Evolutionary conservation across 2,113 vertebrate species (phyloP), one percentile per base, ranked within the genome.

Genomic region (Mugil cephalus): DNA sequence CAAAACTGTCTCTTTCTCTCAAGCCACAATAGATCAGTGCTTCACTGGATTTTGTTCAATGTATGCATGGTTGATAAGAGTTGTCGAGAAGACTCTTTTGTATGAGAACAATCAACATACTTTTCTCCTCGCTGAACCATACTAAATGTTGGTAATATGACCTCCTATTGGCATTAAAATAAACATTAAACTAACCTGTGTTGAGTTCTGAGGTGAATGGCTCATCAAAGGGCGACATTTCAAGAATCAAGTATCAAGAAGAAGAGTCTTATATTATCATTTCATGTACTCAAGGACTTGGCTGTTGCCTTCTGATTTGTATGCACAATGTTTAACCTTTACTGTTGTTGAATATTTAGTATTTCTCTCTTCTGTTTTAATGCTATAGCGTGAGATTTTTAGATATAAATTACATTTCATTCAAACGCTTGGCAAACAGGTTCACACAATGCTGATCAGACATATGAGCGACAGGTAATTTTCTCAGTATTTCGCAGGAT

Each of bases 21-120:
- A 8, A 63, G 56, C 40, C 15, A 34, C 4, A 9, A 36, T 45
- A n/a, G 48, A 74, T 55, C 34, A 46, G 3, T 51, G 51, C 68
- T 78, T 53, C 17, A 35, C 21, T 62, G 43, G 15, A 58, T 76
- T 79, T 19, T 63, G 36, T 17, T 10, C 15, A 40, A 11, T 2
- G 10, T 17, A 56, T 30, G 6, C 51, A n/a, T 18, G 13, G n/a
- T 60, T 30, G 15, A 66, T 55, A 24, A 45, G 18, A 73, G 62
- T 35, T 52, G 1, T 18, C 7, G 68, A 48, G n/a, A 55, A 11
- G 15, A 60, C 7, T 34, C 1, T 53, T 52, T 40, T 66, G 10
- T 43, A 10, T 59, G 43, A 52, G 38, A 46, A 59, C 43, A 64
- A 69, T 59, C 6, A 34, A 10, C 13, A 4, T 34, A n/a, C n/a